Evolutionary conservation across 1,140 invertebrate genomes (phyloP), one percentile per base, ranked within the genome.

Genomic region (Drosophila littoralis): DNA sequence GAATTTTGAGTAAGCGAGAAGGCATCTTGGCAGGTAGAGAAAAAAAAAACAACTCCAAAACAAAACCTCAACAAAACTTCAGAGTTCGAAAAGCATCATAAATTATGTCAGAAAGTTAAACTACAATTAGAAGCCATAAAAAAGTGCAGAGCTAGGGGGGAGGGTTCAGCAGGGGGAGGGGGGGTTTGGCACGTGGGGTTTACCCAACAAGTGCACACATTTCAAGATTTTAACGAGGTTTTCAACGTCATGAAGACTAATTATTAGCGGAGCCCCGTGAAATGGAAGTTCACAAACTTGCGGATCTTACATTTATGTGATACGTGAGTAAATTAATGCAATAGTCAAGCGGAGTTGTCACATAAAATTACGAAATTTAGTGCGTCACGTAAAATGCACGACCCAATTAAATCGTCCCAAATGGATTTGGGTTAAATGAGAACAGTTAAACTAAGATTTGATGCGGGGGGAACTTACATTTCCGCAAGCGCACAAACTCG

Each of bases 71-170:
- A 52, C 10, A 78, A 78, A 48, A 48, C 40, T 65, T 65, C 9
- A 17, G 57, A 61, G 50, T 58, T 54, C 72, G 66, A 60, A 45
- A 64, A 77, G 61, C 52, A 60, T 76, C 76, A 81, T 86, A 86
- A 86, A 88, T 88, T 88, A 83, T 88, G 80, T 83, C 79, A 51
- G 64, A 83, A 72, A 79, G 72, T 88, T 83, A 77, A 86, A 86
- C 84, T 86, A 83, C 83, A 86, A 86, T 86, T 86, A 86, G 79
- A 88, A 79, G 59, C 43, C 43, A 69, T 54, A 78, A 54, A 54
- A 46, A 52, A 77, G 28, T 33, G 65, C 10, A 50, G 48, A 57
- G 61, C 17, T 13, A 9, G 10, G 51, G 12, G 10, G 51, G 13
- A 7, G 17, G 22, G 2, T 28, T 28, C 28, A 13, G 57, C 9